Evolutionary conservation across 2,888 invertebrate species (phyloP), one percentile per base, ranked within the genome.

Genomic region (Napeogenes sylphis): DNA sequence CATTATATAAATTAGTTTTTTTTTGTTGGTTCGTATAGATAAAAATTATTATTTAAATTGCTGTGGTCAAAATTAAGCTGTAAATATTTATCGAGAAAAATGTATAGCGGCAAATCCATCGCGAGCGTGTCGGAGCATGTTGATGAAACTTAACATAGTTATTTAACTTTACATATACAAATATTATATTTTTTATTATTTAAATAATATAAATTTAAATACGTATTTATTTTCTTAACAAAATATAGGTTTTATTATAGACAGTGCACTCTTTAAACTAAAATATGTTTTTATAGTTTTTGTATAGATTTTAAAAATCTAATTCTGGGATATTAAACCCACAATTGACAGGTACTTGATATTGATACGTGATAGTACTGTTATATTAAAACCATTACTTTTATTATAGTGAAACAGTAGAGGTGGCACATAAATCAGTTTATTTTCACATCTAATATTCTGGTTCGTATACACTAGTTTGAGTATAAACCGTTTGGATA

Each of bases 401-500:
- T 45, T 14, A 59, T 46, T 56, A 46, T 45, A 58, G 38, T 46
- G 38, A 42, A 59, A 35, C 53, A 47, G 56, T 47, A 45, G 45
- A 63, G 59, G 45, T 58, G 63, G 38, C 30, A 56, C 62, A 63
- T 68, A 69, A 69, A 67, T 69, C 65, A 68, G 62, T 68, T 70
- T 65, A 66, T 60, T 65, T 58, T 61, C 61, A 60, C 56, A 68
- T 63, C 63, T 59, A 65, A 55, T 61, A 65, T 58, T 58, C 57
- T 61, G 55, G 46, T 62, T 61, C 65, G 63, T 64, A 65, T 68
- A 62, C 65, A 68, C 61, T 64, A 65, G 67, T 70, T 67, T 59
- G 66, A 61, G 51, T 61, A 64, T 73, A 84, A 83, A 81, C 82
- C 75, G 76, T 76, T 77, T 73, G 79, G 81, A 77, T 77, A 77